Conservation (phyloP, 2,888 invertebrate genomes). For the Lymantria dispar region DNA sequence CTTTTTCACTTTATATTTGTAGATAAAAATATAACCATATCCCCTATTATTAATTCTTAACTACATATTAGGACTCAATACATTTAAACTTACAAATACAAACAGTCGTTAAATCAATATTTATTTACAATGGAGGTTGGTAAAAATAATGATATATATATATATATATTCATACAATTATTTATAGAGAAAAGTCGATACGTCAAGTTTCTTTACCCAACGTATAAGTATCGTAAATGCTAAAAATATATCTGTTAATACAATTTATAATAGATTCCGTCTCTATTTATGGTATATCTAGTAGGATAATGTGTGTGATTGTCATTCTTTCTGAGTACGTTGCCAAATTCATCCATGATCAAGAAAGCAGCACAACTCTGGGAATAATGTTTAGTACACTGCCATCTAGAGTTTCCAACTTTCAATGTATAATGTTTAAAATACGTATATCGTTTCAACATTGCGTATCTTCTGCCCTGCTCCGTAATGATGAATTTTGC, state of each 20-base stretch:
- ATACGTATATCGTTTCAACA: conserved; percentile 29
- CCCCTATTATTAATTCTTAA: no score
- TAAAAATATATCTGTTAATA: background rate
- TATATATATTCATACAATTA: no score
- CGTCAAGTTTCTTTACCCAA: background rate
- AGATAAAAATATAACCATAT: no score
- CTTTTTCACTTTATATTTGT: no score
- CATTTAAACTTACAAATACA: no score
- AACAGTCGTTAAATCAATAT: no score
- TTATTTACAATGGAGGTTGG: no score
- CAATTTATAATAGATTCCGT: conserved; percentile 10
- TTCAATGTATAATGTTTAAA: conserved; percentile 33
- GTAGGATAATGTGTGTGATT: conserved; percentile 25
- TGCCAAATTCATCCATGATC: conserved; percentile 12
- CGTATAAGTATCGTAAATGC: no score
- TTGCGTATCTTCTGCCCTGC: conserved; percentile 6
- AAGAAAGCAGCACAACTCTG: conserved; percentile 25
- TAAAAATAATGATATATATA: no score
- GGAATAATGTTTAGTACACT: conserved; percentile 35
- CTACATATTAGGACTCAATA: no score
- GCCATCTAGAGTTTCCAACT: conserved; percentile 27
- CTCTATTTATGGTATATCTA: conserved; percentile 1
- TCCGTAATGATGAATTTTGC: conserved; percentile 8
- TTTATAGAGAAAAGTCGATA: no score
- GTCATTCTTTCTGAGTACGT: conserved; percentile 16